phyloP scores from a whole-genome alignment of 1,140 invertebrate species.

The Phthorimaea operculella region DNA sequence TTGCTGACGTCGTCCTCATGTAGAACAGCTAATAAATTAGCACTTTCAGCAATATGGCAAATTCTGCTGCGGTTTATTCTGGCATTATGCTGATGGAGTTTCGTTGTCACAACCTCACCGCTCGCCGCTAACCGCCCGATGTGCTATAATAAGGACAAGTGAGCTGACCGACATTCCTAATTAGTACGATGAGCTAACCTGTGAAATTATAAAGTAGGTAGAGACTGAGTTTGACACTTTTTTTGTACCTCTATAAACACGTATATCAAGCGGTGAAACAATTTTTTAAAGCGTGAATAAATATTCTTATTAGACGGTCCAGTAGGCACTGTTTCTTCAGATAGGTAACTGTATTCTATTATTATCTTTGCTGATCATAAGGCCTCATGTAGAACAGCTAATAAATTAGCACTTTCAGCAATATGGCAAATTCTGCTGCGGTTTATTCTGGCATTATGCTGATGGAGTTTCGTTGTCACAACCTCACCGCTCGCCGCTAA shows the following conservation, averaged over 20 bases:
- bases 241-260: too few relatives aligned
- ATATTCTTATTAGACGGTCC: too few relatives aligned
- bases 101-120: slow-evolving; percentile 31
- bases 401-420: slow-evolving; percentile 37
- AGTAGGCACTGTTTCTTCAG: too few relatives aligned
- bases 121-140: neutral
- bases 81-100: slow-evolving; percentile 56
- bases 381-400: slow-evolving; percentile 10
- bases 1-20: too few relatives aligned
- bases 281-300: too few relatives aligned
- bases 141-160: neutral
- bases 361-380: too few relatives aligned
- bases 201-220: too few relatives aligned
- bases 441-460: slow-evolving; percentile 54
- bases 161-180: neutral
- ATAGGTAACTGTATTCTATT: too few relatives aligned
- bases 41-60: slow-evolving; percentile 30
- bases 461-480: slow-evolving; percentile 54
- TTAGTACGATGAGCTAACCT: neutral
- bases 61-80: slow-evolving; percentile 46
- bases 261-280: too few relatives aligned
- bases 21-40: slow-evolving; percentile 31
- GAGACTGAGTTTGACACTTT: too few relatives aligned
- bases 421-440: slow-evolving; percentile 35
- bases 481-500: neutral